Evolutionary conservation across 2,888 invertebrate species (phyloP), one percentile per base, ranked within the genome.

Genomic region (Crepidodera aurea): DNA sequence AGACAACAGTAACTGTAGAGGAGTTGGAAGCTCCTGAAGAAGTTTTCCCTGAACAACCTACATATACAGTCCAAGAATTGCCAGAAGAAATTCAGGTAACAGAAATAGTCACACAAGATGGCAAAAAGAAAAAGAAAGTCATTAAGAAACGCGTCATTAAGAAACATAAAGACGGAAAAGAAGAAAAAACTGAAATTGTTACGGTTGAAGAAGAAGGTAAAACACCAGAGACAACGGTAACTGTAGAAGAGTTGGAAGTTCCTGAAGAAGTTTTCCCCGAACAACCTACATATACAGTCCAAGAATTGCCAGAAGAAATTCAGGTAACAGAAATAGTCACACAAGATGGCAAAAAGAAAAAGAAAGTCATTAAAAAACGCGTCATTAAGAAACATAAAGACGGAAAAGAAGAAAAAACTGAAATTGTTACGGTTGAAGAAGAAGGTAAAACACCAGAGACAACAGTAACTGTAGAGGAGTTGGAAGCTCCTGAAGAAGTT

Each of bases 111-210:
- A 63, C 71, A 27, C 70, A 75, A 42, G 65, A 65, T 44, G 71
- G 64, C 10, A 56, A 60, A 22, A 27, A 48, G 12, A 71, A 69
- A 74, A 76, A 68, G 5, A 81, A 82, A 60, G 74, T 81, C 1
- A 83, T 84, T 8, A 84, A 82, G 64, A 82, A 78, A 39, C 76
- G 81, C 39, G 65, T 77, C 0, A 79, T 81, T 40, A 82, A 76
- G 53, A 82, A 81, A 66, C 78, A 77, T 2, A 79, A 68, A 65
- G 81, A 77, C 60, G 69, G 75, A 42, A 78, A 75, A 67, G 76
- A 81, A 39, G 82, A 83, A 69, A 19, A 57, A 32, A 63, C 73
- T 50, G 60, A 69, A 50, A 62, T 68, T 27, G 64, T 66, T 1
- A 73, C 69, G 42, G 66, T 69, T 13, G 67, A 69, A 68, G 75